Conservation (phyloP, 2,888 invertebrate species). For the Nysson spinosus region DNA sequence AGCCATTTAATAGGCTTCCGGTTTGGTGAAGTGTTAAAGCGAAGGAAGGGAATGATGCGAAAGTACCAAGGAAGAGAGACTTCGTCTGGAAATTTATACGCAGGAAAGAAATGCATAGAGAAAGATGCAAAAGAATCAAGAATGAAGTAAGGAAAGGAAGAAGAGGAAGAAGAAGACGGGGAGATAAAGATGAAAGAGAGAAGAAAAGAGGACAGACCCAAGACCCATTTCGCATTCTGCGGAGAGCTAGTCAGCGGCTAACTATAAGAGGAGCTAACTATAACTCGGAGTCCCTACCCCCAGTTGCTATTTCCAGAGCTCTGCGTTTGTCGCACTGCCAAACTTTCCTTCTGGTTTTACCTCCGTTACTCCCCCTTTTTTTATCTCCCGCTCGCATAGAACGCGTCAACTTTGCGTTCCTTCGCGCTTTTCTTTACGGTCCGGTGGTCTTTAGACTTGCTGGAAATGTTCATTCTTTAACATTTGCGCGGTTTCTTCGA, state of each 20-base stretch:
- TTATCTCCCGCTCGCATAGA: conserved; percentile 6
- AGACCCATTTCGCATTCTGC: conserved; percentile 66
- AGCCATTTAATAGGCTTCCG: not conserved
- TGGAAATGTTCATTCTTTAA: conserved; percentile 10
- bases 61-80: not conserved
- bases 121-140: not conserved
- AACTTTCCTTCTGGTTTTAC: conserved; percentile 39
- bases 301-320: conserved; percentile 60
- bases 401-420: conserved; percentile 19
- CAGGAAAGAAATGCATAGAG: not conserved
- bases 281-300: conserved; percentile 63
- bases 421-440: conserved; percentile 16
- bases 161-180: not conserved
- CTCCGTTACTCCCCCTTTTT: conserved; percentile 9
- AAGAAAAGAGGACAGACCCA: conserved; percentile 21
- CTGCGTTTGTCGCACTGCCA: conserved; percentile 64
- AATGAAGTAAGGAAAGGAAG: not conserved
- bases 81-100: not conserved
- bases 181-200: conserved; percentile 19
- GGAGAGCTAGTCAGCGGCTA: conserved; percentile 70
- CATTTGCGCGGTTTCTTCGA: not conserved
- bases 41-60: not conserved
- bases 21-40: not conserved
- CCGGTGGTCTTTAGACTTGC: conserved; percentile 19
- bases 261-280: conserved; percentile 72